Evolutionary conservation across 2,797 vertebrate genomes (phyloP).

Genomic region (Ibycter americanus): DNA sequence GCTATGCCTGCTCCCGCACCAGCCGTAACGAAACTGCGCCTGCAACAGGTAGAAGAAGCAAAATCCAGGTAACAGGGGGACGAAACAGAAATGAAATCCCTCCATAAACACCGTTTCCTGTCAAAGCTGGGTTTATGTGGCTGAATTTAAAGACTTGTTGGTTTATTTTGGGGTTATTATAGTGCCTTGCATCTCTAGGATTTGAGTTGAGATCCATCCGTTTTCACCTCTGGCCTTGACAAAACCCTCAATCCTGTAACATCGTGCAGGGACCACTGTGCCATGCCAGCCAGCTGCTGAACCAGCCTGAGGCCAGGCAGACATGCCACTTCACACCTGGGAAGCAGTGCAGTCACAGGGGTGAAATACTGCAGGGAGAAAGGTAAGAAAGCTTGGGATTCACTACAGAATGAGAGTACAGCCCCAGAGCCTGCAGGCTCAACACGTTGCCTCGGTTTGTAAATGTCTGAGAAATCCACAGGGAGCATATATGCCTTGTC

Average conservation of each 20-base stretch:
- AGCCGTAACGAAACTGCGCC: conserved; percentile 36
- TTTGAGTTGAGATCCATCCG: neutral
- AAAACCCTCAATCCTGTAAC: neutral
- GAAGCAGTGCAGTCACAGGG: neutral
- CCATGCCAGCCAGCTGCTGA: neutral
- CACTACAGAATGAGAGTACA: neutral
- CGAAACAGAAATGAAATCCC: accelerated
- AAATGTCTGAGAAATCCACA: neutral
- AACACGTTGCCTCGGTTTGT: neutral
- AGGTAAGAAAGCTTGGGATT: neutral
- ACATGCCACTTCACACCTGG: neutral
- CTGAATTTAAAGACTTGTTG: neutral
- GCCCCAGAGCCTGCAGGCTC: neutral
- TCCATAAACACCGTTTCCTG: neutral
- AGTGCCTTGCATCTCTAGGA: neutral
- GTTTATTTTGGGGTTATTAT: neutral
- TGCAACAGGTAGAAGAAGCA: neutral
- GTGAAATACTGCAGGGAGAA: neutral
- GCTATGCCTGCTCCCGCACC: conserved; percentile 22
- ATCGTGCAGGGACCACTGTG: accelerated
- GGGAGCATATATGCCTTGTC: neutral
- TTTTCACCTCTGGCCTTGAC: neutral
- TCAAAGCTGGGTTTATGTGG: neutral
- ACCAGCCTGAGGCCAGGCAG: neutral
- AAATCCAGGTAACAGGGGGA: neutral